Conservation (phyloP, 2,113 vertebrate genomes). For the Butorides virescens region DNA sequence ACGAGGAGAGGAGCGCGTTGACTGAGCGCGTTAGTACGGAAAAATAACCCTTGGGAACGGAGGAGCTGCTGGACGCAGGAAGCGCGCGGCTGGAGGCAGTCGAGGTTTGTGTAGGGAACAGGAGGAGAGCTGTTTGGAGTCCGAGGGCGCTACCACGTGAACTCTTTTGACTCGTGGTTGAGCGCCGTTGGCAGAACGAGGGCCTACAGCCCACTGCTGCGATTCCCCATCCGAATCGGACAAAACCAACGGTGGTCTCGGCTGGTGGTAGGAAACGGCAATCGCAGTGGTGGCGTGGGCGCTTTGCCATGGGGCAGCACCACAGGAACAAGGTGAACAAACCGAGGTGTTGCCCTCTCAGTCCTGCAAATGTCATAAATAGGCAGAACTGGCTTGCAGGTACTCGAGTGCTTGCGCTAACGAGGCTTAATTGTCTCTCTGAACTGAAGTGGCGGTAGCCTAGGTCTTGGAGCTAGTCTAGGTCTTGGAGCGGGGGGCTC, state of each 20-base stretch:
- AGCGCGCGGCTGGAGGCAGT: not conserved
- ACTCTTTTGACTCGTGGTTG: not conserved
- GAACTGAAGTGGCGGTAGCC: not conserved
- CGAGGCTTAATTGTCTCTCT: not conserved
- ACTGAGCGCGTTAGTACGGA: not conserved
- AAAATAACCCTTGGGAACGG: not conserved
- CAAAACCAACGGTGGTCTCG: rapidly evolving
- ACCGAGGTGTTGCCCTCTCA: rapidly evolving
- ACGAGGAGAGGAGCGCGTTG: not conserved
- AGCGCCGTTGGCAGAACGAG: not conserved
- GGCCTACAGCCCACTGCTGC: not conserved
- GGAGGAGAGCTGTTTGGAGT: not conserved
- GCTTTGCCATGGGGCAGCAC: not conserved
- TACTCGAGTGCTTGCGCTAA: rapidly evolving
- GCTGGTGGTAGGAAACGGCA: rapidly evolving
- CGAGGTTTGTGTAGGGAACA: not conserved
- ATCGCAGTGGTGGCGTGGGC: not conserved
- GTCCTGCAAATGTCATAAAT: not conserved
- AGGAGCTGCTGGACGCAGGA: not conserved
- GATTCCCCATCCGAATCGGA: rapidly evolving
- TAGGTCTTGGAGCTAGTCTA: rapidly evolving
- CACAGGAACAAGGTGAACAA: not conserved
- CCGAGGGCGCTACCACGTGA: not conserved
- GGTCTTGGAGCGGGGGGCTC: not conserved
- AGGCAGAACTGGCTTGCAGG: not conserved